phyloP scores from a whole-genome alignment of 2,888 invertebrate genomes.

The Sphecodes monilicornis region DNA sequence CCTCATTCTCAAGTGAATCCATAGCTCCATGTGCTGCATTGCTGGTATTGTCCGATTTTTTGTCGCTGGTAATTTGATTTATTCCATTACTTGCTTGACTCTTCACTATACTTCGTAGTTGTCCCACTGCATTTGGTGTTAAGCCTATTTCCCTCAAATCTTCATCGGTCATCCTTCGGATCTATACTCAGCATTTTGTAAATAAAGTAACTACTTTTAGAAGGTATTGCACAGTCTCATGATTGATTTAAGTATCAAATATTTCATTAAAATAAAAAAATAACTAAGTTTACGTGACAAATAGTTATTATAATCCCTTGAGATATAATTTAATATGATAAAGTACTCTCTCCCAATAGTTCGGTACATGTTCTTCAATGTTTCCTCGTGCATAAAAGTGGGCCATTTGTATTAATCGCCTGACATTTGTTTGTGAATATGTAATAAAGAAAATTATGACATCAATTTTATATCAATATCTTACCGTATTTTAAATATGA shows the following conservation, averaged over 20 bases:
- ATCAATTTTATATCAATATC: background rate
- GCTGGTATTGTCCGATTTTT: slow-evolving; percentile 77
- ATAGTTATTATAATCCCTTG: background rate
- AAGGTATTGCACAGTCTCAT: background rate
- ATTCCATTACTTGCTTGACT: slow-evolving; percentile 82
- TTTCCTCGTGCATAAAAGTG: too few species aligned
- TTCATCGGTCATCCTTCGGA: slow-evolving; percentile 88
- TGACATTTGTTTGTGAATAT: background rate
- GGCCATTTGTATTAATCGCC: background rate
- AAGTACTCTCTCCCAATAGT: background rate
- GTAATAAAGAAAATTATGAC: background rate
- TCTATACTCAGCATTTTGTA: slow-evolving; percentile 80
- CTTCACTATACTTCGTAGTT: slow-evolving; percentile 87
- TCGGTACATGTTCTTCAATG: too few species aligned
- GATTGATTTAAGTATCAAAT: background rate
- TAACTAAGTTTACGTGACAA: background rate
- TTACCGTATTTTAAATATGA: background rate
- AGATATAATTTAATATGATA: background rate
- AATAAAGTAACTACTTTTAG: slow-evolving; percentile 10
- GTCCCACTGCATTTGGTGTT: slow-evolving; percentile 85
- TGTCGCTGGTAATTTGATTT: slow-evolving; percentile 77
- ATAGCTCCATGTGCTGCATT: slow-evolving; percentile 70
- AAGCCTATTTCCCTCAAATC: slow-evolving; percentile 87
- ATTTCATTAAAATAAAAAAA: background rate
- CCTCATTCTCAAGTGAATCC: slow-evolving; percentile 79